Percentiles rank a stretch among this genome's conserved stretches.
Conservation (phyloP, 1,140 invertebrate species). For the Varroa destructor region DNA sequence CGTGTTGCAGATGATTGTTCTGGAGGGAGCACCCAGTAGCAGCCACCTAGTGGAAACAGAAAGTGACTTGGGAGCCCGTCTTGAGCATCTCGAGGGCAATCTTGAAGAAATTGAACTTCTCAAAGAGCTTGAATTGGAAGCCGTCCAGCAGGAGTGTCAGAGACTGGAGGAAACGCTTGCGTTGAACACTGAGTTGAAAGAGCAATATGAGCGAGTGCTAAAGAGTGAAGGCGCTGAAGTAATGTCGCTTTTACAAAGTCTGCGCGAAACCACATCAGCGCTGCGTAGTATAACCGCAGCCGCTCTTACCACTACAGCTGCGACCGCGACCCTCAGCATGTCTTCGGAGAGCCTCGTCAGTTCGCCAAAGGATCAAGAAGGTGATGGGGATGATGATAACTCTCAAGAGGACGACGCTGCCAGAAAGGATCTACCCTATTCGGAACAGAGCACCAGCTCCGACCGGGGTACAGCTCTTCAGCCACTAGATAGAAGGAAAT, state of each 20-base stretch:
- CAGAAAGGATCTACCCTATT: conserved; percentile 28
- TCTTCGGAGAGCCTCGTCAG: conserved; percentile 27
- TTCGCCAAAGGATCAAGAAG: background rate
- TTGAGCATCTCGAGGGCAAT: conserved; percentile 23
- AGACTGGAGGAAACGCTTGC: conserved; percentile 26
- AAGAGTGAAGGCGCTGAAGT: conserved; percentile 24
- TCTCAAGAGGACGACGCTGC: conserved; percentile 23
- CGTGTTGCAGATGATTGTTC: background rate
- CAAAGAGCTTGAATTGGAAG: conserved; percentile 26
- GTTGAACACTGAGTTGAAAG: conserved; percentile 22
- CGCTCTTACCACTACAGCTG: background rate
- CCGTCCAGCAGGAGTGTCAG: conserved; percentile 27
- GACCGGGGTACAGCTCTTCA: conserved; percentile 18
- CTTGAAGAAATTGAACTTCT: conserved; percentile 25
- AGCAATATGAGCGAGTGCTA: conserved; percentile 23
- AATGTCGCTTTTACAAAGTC: conserved; percentile 23
- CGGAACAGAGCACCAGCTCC: conserved; percentile 26
- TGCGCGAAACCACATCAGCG: background rate
- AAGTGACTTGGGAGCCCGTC: conserved; percentile 5
- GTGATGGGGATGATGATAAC: background rate
- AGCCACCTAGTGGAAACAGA: conserved; percentile 3
- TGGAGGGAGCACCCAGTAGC: background rate
- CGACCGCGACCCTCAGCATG: background rate
- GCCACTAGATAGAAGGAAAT: conserved; percentile 11
- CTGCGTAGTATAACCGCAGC: background rate